A percentile compares a stretch with the other conserved stretches of the same genome.
These are phyloP conservation scores for Centropyge bicolor DNA, from an alignment of 2,797 vertebrate genomes.

Conservation along the genomic window DNA sequence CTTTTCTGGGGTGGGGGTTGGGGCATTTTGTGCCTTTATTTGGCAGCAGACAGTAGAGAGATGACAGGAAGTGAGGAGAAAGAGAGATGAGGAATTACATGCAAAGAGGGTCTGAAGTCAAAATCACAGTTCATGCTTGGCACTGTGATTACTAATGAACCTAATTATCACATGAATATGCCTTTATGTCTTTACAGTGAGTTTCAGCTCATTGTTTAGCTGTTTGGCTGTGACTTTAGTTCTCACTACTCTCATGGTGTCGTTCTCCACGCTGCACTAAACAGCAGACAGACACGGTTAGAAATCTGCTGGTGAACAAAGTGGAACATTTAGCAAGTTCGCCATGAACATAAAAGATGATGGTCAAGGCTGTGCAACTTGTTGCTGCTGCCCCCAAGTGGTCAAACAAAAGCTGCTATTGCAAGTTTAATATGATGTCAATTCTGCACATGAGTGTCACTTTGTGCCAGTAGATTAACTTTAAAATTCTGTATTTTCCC, in stretches of 20 bases:
- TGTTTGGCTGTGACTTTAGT: too few species aligned
- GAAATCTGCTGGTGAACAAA: too few species aligned
- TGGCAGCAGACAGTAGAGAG: neutral
- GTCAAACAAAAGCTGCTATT: neutral
- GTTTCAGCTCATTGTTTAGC: too few species aligned
- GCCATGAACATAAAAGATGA: neutral
- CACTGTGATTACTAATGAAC: too few species aligned
- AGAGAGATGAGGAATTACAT: neutral
- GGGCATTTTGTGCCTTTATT: neutral
- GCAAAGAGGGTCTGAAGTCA: too few species aligned
- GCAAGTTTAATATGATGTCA: neutral
- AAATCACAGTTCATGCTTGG: too few species aligned
- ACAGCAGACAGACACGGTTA: too few species aligned
- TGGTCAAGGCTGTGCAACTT: neutral
- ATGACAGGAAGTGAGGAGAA: conserved; percentile 6
- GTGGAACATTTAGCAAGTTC: too few species aligned
- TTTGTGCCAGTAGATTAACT: conserved; percentile 2
- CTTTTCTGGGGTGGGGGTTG: neutral
- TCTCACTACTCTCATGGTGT: too few species aligned
- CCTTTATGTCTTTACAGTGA: too few species aligned
- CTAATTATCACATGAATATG: too few species aligned
- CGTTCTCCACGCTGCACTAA: too few species aligned
- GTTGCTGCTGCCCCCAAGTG: neutral
- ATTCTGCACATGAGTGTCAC: neutral
- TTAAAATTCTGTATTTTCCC: conserved; percentile 39